Evolutionary conservation across 2,888 invertebrate genomes (phyloP).

Genomic region (Stictocephala bisonia): DNA sequence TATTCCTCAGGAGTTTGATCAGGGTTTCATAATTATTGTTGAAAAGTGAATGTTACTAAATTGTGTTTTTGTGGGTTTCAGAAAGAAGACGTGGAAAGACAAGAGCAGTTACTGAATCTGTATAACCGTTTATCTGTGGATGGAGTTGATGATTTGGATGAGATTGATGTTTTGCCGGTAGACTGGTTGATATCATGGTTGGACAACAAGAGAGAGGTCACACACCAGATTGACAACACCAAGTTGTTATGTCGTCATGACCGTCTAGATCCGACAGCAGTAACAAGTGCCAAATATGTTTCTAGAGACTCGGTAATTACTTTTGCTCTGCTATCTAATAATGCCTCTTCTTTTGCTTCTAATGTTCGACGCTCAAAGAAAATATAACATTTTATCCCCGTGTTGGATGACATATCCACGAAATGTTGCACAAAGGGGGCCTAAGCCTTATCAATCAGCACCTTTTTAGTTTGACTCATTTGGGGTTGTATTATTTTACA

Average conservation of each 20-base stretch:
- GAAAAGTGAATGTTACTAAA: too few relatives aligned
- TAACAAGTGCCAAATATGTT: conserved; percentile 66
- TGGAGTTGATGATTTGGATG: conserved; percentile 47
- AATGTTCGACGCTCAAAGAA: too few relatives aligned
- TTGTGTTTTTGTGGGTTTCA: too few relatives aligned
- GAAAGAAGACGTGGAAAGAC: conserved; percentile 28
- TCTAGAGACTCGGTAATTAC: conserved; percentile 62
- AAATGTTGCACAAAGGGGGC: too few relatives aligned
- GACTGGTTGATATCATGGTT: conserved; percentile 70
- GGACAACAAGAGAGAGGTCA: conserved; percentile 59
- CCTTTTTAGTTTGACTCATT: too few relatives aligned
- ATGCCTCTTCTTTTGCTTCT: too few relatives aligned
- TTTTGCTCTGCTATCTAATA: background rate
- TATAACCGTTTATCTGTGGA: conserved; percentile 49
- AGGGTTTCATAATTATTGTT: too few relatives aligned
- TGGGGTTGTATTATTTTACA: too few relatives aligned
- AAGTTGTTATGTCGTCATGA: conserved; percentile 66
- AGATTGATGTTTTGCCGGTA: conserved; percentile 67
- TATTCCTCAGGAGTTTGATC: too few relatives aligned
- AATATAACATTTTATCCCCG: too few relatives aligned
- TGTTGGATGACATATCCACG: too few relatives aligned
- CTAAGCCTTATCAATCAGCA: too few relatives aligned
- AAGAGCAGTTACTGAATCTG: conserved; percentile 48
- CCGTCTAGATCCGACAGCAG: conserved; percentile 66
- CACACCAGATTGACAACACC: conserved; percentile 66